These are phyloP conservation scores for Brachylomia viminalis DNA, from an alignment of 2,888 invertebrate genomes.

Conservation along the genomic window DNA sequence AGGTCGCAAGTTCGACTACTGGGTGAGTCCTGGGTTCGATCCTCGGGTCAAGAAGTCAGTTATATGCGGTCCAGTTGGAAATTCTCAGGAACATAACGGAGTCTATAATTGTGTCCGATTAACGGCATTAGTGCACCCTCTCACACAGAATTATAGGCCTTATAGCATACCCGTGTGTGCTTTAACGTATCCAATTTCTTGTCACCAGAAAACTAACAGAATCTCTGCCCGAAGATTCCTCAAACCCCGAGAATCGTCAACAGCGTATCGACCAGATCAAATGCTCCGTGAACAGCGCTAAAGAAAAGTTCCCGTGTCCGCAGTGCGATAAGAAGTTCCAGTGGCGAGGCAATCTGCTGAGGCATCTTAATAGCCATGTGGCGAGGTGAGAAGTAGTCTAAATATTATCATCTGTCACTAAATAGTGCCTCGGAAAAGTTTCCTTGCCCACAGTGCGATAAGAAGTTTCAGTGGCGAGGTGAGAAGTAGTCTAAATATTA, in stretches of 20 bases:
- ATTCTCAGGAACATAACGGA: too few relatives aligned
- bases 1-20: too few relatives aligned
- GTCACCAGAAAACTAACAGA: conserved; percentile 78
- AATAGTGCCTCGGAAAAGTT: conserved; percentile 63
- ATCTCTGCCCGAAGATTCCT: conserved; percentile 59
- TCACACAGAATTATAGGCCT: too few relatives aligned
- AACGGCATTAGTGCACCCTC: too few relatives aligned
- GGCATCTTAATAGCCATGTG: conserved; percentile 93
- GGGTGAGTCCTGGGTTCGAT: too few relatives aligned
- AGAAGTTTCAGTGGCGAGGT: conserved; percentile 95
- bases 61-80: too few relatives aligned
- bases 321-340: conserved; percentile 94
- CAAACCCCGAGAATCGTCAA: conserved; percentile 65
- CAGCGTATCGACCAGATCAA: conserved; percentile 77
- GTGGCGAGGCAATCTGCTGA: conserved; percentile 94
- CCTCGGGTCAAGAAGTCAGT: too few relatives aligned
- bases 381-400: conserved; percentile 74
- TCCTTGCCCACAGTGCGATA: conserved; percentile 90
- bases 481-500: conserved; percentile 6
- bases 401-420: background rate
- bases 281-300: conserved; percentile 71
- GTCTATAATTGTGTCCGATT: too few relatives aligned
- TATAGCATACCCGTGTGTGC: too few relatives aligned
- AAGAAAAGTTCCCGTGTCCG: conserved; percentile 76
- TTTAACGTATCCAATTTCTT: background rate